Conservation (phyloP, 2,797 vertebrate species). For the Urosaurus nigricauda region DNA sequence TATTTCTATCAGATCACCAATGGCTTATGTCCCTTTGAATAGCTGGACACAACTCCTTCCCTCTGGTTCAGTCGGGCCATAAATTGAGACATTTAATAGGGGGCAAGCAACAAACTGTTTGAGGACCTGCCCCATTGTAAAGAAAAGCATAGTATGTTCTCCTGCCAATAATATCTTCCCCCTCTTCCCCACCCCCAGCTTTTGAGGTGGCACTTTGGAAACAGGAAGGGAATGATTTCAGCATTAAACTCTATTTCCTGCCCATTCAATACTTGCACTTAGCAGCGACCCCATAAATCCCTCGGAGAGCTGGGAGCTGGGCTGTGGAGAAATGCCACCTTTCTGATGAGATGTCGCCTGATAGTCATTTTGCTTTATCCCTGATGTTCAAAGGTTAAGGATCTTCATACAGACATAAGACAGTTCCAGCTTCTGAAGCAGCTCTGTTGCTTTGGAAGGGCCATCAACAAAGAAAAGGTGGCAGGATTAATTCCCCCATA, state of each 20-base stretch:
- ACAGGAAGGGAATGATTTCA: background rate
- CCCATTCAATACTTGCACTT: accelerated
- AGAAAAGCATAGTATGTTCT: background rate
- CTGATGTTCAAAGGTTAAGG: background rate
- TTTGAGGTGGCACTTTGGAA: background rate
- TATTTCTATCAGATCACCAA: background rate
- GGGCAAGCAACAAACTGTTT: background rate
- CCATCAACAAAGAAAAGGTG: background rate
- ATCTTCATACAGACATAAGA: background rate
- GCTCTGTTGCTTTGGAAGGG: background rate
- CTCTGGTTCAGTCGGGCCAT: background rate
- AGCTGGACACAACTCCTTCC: background rate
- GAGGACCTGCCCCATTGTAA: background rate
- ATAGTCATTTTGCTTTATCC: background rate
- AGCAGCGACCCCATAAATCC: background rate
- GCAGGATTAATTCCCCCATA: background rate
- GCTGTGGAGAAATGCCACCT: background rate
- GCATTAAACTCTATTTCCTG: background rate
- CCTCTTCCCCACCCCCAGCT: background rate
- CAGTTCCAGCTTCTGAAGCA: background rate
- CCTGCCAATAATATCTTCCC: slow-evolving; percentile 1
- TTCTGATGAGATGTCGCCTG: accelerated
- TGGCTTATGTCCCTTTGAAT: background rate
- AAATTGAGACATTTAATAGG: background rate
- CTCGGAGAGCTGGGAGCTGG: background rate